These are phyloP conservation scores for Protophormia terraenovae DNA, from an alignment of 2,888 invertebrate species.

Conservation along the genomic window DNA sequence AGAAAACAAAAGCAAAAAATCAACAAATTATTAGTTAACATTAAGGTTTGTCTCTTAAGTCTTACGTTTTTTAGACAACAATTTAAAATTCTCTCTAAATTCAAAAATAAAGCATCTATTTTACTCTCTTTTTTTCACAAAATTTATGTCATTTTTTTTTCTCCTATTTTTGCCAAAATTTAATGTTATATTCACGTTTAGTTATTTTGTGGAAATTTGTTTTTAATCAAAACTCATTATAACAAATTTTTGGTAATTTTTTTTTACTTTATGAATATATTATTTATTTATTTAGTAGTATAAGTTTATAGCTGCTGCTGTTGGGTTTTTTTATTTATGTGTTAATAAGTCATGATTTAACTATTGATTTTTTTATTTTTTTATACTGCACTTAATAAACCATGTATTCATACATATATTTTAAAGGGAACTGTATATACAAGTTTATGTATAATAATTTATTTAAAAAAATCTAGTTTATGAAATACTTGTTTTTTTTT, in stretches of 20 bases:
- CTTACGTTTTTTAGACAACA: conserved; percentile 48
- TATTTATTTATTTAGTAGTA: not conserved
- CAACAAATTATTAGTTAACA: conserved; percentile 3
- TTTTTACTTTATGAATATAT: conserved; percentile 29
- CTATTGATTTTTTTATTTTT: conserved; percentile 47
- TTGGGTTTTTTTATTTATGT: conserved; percentile 10
- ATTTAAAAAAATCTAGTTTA: conserved; percentile 38
- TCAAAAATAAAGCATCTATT: conserved; percentile 6
- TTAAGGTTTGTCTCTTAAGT: conserved; percentile 58
- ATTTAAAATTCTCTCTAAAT: not conserved
- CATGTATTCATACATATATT: too few relatives aligned
- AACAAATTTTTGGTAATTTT: not conserved
- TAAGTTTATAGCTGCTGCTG: not conserved
- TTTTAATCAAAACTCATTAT: conserved; percentile 43
- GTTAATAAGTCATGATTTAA: conserved; percentile 60
- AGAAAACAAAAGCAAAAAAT: not conserved
- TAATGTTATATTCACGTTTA: conserved; percentile 38
- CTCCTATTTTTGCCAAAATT: not conserved
- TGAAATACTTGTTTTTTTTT: not conserved
- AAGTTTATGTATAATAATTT: not conserved
- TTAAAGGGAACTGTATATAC: not conserved
- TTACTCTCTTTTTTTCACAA: not conserved
- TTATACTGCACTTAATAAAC: too few relatives aligned
- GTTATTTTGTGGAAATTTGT: conserved; percentile 39
- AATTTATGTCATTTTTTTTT: not conserved